phyloP scores from a whole-genome alignment of 2,888 invertebrate species.

The Chrysolina haemoptera region DNA sequence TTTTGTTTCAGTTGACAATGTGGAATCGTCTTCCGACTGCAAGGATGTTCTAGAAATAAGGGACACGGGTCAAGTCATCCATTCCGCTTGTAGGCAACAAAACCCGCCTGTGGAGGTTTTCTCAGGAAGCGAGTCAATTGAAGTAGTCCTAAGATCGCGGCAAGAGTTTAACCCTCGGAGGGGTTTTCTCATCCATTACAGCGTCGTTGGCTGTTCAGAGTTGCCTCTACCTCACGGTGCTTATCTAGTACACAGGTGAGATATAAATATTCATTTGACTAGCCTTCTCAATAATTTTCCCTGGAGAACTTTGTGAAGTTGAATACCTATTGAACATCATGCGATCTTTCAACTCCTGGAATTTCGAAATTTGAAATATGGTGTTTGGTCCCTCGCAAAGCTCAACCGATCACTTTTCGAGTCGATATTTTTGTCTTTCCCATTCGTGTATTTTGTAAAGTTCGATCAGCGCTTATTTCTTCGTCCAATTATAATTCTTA shows the following conservation, averaged over 20 bases:
- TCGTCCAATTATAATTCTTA: no score
- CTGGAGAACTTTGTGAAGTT: no score
- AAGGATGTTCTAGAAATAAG: slow-evolving; percentile 72
- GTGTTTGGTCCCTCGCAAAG: no score
- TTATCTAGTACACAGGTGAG: slow-evolving; percentile 77
- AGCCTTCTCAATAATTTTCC: background rate
- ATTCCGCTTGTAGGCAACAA: slow-evolving; percentile 74
- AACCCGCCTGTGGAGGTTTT: slow-evolving; percentile 71
- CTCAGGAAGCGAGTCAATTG: slow-evolving; percentile 70
- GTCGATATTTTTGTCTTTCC: no score
- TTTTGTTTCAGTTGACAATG: slow-evolving; percentile 43
- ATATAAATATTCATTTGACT: slow-evolving; percentile 48
- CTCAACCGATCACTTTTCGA: no score
- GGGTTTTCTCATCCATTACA: slow-evolving; percentile 76
- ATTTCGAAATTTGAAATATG: no score
- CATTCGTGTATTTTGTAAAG: no score
- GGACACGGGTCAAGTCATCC: slow-evolving; percentile 71
- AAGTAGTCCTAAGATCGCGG: slow-evolving; percentile 60
- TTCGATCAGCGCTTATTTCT: no score
- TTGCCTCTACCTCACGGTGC: slow-evolving; percentile 78
- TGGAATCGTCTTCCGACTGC: slow-evolving; percentile 58
- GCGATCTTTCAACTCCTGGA: no score
- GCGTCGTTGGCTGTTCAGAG: slow-evolving; percentile 79
- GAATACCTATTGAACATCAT: no score
- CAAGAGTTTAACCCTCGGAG: slow-evolving; percentile 71